These are phyloP conservation scores for Aphelinus certus DNA, from an alignment of 1,140 invertebrate species.

Conservation along the genomic window DNA sequence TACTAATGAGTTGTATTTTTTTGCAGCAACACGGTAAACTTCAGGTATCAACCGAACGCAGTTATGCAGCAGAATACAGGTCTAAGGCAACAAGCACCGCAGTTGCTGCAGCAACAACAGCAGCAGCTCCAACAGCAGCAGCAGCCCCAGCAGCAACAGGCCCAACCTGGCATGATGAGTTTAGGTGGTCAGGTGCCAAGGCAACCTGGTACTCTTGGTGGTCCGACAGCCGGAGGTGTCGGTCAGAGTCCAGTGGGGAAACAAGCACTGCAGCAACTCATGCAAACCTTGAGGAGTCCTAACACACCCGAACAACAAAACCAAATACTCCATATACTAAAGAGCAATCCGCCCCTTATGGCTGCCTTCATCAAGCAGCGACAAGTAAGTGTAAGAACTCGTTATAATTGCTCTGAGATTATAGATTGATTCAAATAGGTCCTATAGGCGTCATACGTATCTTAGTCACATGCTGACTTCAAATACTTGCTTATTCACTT, in stretches of 20 bases:
- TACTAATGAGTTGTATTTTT: constrained; percentile 33
- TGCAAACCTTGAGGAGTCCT: constrained; percentile 88
- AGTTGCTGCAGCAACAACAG: constrained; percentile 60
- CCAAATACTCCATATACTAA: constrained; percentile 91
- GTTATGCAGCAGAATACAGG: constrained; percentile 63
- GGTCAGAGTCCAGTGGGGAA: constrained; percentile 64
- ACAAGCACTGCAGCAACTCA: constrained; percentile 87
- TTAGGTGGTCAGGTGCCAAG: constrained; percentile 62
- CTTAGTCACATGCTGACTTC: too few species aligned
- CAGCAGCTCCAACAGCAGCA: constrained; percentile 59
- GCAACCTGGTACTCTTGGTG: constrained; percentile 61
- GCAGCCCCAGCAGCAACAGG: constrained; percentile 63
- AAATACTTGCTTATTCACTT: too few species aligned
- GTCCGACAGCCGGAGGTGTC: constrained; percentile 60
- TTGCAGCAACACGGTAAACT: constrained; percentile 29
- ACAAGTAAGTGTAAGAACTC: constrained; percentile 65
- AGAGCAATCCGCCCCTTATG: constrained; percentile 95
- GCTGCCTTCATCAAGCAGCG: constrained; percentile 95
- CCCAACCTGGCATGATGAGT: constrained; percentile 60
- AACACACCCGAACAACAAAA: constrained; percentile 92
- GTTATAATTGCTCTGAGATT: too few species aligned
- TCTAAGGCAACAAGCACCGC: constrained; percentile 63
- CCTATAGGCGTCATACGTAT: too few species aligned
- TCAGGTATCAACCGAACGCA: constrained; percentile 43
- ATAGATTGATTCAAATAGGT: too few species aligned